Base-by-base conservation (phyloP, 2,888 invertebrate genomes). In the Arge pagana region DNA sequence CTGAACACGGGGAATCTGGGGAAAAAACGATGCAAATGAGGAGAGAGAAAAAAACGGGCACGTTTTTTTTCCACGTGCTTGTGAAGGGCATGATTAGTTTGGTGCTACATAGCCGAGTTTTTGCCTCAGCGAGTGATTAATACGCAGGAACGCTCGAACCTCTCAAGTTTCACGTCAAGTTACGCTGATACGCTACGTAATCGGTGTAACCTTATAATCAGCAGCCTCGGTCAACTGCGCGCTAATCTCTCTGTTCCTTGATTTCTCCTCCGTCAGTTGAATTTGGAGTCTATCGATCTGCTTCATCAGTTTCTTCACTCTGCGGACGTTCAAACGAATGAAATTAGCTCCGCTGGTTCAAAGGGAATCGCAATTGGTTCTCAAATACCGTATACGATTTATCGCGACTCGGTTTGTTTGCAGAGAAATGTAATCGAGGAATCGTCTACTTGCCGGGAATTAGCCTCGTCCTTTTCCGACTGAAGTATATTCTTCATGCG, bases 171-270 rank as follows among this genome's bases (percentile, higher is more conserved):
- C 7, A 33, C n/a, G 31, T 42, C 15, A 30, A 42, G 31, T 30
- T 11, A 33, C 30, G 4, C 31, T 18, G 11, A n/a, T 45, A 24
- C 35, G 16, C 21, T 21, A 24, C 13, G 24, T 10, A 15, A 45
- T 15, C 31, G 23, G 45, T 40, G 45, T 37, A 72, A 88, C 91
- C 83, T 93, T 93, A 70, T 89, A 90, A 68, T 93, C 92, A 0
- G 90, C 90, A 1, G 92, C 90, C 72, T 93, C 92, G 0, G 89
- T 85, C 6, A 93, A 77, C 71, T 93, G 93, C 2, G 89, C 85
- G 77, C 93, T 92, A 37, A 95, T 82, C 67, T 94, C 93, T 11
- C 90, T 84, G 26, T 90, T 82, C 63, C 91, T 89, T 1, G 88
- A 82, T 57, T 90, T 86, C n/a, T 90, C 86, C 62, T 96, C 94